Evolutionary conservation across 2,113 vertebrate genomes (phyloP), one percentile per base, ranked within the genome.

Genomic region (Bambusicola thoracicus): DNA sequence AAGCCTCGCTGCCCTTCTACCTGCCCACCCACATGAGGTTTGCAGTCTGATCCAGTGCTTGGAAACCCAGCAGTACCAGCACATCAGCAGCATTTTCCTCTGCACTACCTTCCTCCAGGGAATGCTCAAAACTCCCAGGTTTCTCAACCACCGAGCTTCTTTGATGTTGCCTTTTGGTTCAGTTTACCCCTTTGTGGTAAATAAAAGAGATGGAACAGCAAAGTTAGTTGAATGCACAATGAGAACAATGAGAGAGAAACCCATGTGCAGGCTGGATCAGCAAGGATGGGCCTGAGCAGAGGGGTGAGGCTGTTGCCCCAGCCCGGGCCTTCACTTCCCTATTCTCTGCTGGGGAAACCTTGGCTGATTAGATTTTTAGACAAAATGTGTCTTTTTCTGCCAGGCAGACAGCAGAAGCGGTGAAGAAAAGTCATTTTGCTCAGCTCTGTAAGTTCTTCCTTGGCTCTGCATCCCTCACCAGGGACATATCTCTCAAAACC

Each of bases 311-410:
- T 53, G 51, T 16, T 53, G 51, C 17, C 17, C 53, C 16, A 30
- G 29, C 51, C 10, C 16, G 11, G 29, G 29, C 30, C 10, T 27
- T n/a, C 32, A n/a, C 11, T 56, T 56, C 30, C 30, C 18, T 32
- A 4, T 56, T 56, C 30, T 4, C 32, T 20, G 10, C 17, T 11
- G 55, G 25, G 13, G 4, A 21, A 1, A 9, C 2, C 6, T 29
- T 0, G 3, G 0, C 0, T 8, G 30, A 30, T 15, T 24, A 2
- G 34, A 21, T 66, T 43, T 38, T 17, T 46, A 41, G 40, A 34
- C 0, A 14, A 12, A 49, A 8, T 0, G 1, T 3, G 11, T 0
- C 1, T 19, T 14, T n/a, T 51, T 8, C 16, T 29, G 40, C 8
- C 10, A 0, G 10, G 6, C 2, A 13, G 25, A 51, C 21, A 6